Percentiles rank a stretch among this genome's conserved stretches.
Evolutionary conservation across 2,888 invertebrate species (phyloP).

Genomic region (Phrixothrix hirtus): DNA sequence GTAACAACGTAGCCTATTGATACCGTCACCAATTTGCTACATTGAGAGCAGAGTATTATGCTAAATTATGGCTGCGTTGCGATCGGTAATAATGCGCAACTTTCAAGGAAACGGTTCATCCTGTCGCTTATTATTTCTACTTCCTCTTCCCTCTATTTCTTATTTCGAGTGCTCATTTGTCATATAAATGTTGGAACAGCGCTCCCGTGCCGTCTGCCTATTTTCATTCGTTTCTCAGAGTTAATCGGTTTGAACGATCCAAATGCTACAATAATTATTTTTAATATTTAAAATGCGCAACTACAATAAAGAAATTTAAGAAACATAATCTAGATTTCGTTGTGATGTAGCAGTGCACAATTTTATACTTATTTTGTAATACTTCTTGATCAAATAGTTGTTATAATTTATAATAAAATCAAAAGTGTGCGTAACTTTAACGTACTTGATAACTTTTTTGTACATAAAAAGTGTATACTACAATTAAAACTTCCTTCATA

Average conservation of each 20-base stretch:
- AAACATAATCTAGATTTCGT: too few species aligned
- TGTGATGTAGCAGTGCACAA: too few species aligned
- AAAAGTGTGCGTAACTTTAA: too few species aligned
- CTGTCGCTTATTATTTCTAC: constrained; percentile 42
- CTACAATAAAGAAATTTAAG: too few species aligned
- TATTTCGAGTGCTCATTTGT: constrained; percentile 34
- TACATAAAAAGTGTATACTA: too few species aligned
- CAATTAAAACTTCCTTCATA: too few species aligned
- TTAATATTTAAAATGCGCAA: too few species aligned
- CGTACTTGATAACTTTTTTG: too few species aligned
- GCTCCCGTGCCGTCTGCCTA: constrained; percentile 15
- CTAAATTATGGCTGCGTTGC: constrained; percentile 38
- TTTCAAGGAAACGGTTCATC: constrained; percentile 41
- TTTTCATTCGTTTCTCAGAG: constrained; percentile 17
- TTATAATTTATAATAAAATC: too few species aligned
- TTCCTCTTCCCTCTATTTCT: constrained; percentile 35
- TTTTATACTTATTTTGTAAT: too few species aligned
- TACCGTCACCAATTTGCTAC: constrained; percentile 40
- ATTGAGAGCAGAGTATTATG: constrained; percentile 35
- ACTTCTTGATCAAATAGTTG: too few species aligned
- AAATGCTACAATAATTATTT: constrained; percentile 7
- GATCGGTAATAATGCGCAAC: constrained; percentile 32
- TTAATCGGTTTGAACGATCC: constrained; percentile 14
- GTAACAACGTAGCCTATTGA: constrained; percentile 36
- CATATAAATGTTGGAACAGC: constrained; percentile 35